Conservation (phyloP, 1,140 invertebrate species). For the Drosophila lacertosa region DNA sequence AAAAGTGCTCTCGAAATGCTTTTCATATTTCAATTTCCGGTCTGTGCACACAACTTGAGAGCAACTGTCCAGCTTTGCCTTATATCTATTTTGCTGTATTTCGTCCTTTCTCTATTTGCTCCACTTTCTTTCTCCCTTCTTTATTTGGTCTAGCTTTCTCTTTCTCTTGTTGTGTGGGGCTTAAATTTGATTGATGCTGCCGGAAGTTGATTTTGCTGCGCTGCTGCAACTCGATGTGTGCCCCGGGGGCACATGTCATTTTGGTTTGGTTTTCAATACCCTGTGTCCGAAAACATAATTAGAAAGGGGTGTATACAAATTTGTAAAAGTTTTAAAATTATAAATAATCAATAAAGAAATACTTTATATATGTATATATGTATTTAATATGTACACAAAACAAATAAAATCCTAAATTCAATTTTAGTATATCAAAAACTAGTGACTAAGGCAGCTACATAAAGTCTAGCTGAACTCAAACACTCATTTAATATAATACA, state of each 20-base stretch:
- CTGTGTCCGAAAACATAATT: not conserved
- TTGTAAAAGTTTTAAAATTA: too few relatives aligned
- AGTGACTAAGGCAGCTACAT: too few relatives aligned
- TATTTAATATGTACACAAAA: too few relatives aligned
- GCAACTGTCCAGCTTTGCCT: constrained; percentile 39
- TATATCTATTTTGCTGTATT: not conserved
- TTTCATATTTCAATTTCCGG: constrained; percentile 81
- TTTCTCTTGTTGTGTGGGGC: constrained; percentile 27
- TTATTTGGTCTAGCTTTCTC: constrained; percentile 12
- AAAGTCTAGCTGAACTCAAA: too few relatives aligned
- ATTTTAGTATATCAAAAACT: too few relatives aligned
- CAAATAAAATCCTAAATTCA: too few relatives aligned
- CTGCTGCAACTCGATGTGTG: constrained; percentile 10
- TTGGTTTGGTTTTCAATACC: constrained; percentile 35
- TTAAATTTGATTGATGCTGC: constrained; percentile 71
- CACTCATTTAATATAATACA: too few relatives aligned
- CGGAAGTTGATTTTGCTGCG: constrained; percentile 60
- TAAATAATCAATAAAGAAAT: too few relatives aligned
- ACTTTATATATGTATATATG: not conserved
- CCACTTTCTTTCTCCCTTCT: constrained; percentile 8
- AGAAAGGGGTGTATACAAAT: not conserved
- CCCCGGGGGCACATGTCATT: constrained; percentile 44
- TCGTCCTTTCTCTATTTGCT: not conserved
- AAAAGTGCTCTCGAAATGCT: constrained; percentile 36
- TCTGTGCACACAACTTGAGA: constrained; percentile 16